Percentiles rank a stretch among this genome's conserved stretches.
Evolutionary conservation across 2,797 vertebrate species (phyloP).

Genomic region (Dendrocincla tyrannina): DNA sequence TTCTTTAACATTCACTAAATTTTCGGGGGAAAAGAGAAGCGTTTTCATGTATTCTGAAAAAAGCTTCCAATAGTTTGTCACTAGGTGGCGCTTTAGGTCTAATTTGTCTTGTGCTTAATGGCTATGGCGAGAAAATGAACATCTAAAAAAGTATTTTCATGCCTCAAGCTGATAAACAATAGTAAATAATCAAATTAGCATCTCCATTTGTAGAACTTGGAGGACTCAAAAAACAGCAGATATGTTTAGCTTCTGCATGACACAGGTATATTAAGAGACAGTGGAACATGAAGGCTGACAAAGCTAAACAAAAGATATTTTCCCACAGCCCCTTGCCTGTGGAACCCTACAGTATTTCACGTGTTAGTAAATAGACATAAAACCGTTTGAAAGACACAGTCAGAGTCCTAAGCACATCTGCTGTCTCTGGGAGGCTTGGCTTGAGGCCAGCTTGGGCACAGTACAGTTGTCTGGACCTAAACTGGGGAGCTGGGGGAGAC

Average conservation of each 20-base stretch:
- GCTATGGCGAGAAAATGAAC: not conserved
- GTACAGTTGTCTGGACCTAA: not conserved
- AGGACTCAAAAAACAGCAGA: not conserved
- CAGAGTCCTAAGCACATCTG: rapidly evolving
- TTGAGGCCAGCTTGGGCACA: not conserved
- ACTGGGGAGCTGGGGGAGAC: not conserved
- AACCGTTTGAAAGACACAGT: not conserved
- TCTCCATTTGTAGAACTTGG: not conserved
- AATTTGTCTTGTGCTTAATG: not conserved
- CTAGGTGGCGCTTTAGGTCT: slow-evolving; percentile 68
- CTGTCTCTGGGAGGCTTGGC: not conserved
- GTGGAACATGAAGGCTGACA: not conserved
- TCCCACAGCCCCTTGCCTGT: not conserved
- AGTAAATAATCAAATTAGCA: not conserved
- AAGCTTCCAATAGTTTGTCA: not conserved
- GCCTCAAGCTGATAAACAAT: not conserved
- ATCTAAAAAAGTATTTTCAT: not conserved
- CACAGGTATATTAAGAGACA: not conserved
- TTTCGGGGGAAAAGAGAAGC: not conserved
- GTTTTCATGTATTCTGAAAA: not conserved
- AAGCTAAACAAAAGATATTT: not conserved
- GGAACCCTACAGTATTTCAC: not conserved
- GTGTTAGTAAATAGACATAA: not conserved
- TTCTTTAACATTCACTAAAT: not conserved
- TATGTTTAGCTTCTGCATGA: not conserved